Conservation (phyloP, 2,888 invertebrate species). For the Leptothorax acervorum region DNA sequence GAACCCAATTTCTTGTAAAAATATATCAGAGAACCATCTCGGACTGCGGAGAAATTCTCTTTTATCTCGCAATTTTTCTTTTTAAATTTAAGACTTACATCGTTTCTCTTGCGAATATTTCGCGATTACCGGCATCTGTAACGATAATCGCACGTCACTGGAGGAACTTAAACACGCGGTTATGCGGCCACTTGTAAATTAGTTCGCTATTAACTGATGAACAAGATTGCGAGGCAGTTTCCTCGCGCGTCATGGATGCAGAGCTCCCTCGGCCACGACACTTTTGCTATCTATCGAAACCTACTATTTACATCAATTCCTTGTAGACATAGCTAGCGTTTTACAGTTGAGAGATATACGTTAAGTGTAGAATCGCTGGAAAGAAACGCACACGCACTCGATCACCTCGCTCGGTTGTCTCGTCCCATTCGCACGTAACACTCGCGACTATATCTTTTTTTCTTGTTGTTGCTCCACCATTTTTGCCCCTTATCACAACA, state of each 20-base stretch:
- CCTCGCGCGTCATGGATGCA: conserved; percentile 66
- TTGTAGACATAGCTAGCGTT: conserved; percentile 79
- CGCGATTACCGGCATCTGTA: neutral
- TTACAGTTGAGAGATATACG: conserved; percentile 69
- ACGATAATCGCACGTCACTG: neutral
- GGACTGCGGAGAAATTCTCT: neutral
- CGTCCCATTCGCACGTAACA: conserved; percentile 33
- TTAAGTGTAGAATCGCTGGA: conserved; percentile 64
- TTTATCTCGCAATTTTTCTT: neutral
- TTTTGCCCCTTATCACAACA: conserved; percentile 76
- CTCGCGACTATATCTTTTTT: conserved; percentile 33
- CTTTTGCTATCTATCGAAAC: conserved; percentile 73
- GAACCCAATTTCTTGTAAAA: conserved; percentile 30
- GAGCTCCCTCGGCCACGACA: conserved; percentile 74
- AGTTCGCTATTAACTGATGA: neutral
- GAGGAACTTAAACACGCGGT: conserved; percentile 16
- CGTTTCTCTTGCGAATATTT: neutral
- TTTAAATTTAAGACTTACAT: neutral
- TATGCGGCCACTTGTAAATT: conserved; percentile 10
- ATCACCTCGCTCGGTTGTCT: conserved; percentile 31
- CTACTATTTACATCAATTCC: conserved; percentile 83
- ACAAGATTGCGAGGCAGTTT: conserved; percentile 22
- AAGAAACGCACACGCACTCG: conserved; percentile 60
- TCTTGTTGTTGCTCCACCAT: conserved; percentile 48
- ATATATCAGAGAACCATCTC: conserved; percentile 9